phyloP scores from a whole-genome alignment of 2,888 invertebrate species.

The Acronicta alni region DNA sequence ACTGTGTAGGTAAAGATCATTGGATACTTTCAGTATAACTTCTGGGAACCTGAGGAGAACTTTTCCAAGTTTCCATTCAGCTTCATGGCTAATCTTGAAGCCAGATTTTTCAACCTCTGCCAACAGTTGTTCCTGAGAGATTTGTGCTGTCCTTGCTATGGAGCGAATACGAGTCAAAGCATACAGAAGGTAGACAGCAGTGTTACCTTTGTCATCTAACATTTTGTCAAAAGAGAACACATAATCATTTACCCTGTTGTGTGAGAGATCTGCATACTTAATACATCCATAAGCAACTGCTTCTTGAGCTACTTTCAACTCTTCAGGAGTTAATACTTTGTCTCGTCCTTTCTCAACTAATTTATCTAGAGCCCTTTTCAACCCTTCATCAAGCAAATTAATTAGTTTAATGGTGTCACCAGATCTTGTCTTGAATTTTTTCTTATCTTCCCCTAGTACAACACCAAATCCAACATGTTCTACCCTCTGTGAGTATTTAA shows the following conservation, averaged over 20 bases:
- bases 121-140: slow-evolving; percentile 90
- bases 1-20: slow-evolving; percentile 94
- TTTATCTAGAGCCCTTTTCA: slow-evolving; percentile 94
- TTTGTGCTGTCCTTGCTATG: slow-evolving; percentile 94
- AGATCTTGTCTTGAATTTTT: slow-evolving; percentile 99
- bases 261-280: slow-evolving; percentile 98
- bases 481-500: slow-evolving; percentile 90
- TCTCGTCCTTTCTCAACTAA: slow-evolving; percentile 96
- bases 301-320: slow-evolving; percentile 95
- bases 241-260: slow-evolving; percentile 97
- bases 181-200: slow-evolving; percentile 98
- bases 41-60: slow-evolving; percentile 96
- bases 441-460: slow-evolving; percentile 99
- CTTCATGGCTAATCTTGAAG: slow-evolving; percentile 94
- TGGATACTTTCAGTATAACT: slow-evolving; percentile 94
- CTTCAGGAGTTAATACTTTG: slow-evolving; percentile 93
- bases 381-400: slow-evolving; percentile 97
- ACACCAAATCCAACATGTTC: slow-evolving; percentile 99
- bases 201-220: slow-evolving; percentile 99
- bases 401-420: slow-evolving; percentile 97
- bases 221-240: slow-evolving; percentile 99
- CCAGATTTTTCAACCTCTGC: slow-evolving; percentile 89
- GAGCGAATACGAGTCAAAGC: slow-evolving; percentile 98
- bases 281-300: slow-evolving; percentile 99
- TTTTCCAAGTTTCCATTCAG: slow-evolving; percentile 98